Conservation (phyloP, 2,113 vertebrate species). For the Podarcis raffonei region DNA sequence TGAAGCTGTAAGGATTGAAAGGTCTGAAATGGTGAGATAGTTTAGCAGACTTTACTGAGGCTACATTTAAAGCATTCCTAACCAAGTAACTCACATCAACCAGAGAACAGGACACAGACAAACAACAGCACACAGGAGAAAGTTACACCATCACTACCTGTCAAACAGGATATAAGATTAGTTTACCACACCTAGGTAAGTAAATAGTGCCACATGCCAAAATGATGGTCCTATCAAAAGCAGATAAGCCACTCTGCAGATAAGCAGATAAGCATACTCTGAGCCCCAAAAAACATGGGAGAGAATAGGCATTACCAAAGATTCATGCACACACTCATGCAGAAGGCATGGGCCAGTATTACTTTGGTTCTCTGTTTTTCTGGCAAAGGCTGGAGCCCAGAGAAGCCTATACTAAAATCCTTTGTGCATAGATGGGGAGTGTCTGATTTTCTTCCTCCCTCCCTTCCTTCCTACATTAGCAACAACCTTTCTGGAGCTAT, state of each 20-base stretch:
- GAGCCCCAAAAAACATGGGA: neutral
- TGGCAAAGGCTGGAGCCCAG: neutral
- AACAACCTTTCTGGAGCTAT: neutral
- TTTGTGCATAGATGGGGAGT: neutral
- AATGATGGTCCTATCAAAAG: neutral
- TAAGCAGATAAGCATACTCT: neutral
- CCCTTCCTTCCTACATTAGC: neutral
- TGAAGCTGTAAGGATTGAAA: neutral
- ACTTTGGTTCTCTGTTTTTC: neutral
- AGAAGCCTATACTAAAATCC: neutral
- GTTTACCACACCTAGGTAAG: neutral
- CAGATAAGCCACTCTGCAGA: neutral
- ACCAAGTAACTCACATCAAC: neutral
- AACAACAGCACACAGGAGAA: neutral
- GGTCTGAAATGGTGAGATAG: neutral
- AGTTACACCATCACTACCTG: neutral
- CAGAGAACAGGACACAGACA: neutral
- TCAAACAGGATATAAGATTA: neutral
- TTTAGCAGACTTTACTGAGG: neutral
- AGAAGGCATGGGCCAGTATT: too few relatives aligned
- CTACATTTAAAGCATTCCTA: neutral
- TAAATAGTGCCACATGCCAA: neutral
- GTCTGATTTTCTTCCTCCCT: neutral
- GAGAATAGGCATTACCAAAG: neutral
- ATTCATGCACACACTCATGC: neutral